Evolutionary conservation across 2,797 vertebrate genomes (phyloP).

Genomic region (Chiroxiphia lanceolata): DNA sequence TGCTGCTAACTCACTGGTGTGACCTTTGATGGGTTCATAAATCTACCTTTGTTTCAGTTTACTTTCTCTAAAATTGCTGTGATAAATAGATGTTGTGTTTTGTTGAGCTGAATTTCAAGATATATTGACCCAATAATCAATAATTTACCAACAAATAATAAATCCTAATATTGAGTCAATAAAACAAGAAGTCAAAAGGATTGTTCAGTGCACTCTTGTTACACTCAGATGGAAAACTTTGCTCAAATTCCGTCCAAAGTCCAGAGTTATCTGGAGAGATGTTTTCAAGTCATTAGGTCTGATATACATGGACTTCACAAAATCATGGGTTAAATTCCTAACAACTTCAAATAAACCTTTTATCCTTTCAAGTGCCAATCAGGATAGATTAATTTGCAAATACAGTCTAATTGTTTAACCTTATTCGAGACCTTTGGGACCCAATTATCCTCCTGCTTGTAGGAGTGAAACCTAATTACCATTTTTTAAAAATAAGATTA

Average conservation of each 20-base stretch:
- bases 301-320: background rate
- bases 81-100: conserved; percentile 12
- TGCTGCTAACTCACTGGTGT: background rate
- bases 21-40: conserved; percentile 35
- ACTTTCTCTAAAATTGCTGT: conserved; percentile 9
- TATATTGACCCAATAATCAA: conserved; percentile 35
- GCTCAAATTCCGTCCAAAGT: background rate
- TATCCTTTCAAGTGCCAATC: conserved; percentile 51
- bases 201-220: background rate
- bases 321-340: background rate
- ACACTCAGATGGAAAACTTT: background rate
- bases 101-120: conserved; percentile 35
- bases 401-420: conserved; percentile 46
- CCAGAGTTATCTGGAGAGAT: background rate
- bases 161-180: background rate
- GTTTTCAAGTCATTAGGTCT: background rate
- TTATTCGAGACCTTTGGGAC: conserved; percentile 48
- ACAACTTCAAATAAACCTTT: conserved; percentile 49
- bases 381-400: conserved; percentile 32
- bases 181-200: background rate
- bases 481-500: background rate
- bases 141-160: conserved; percentile 34
- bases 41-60: conserved; percentile 30
- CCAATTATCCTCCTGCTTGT: conserved; percentile 37
- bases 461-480: conserved; percentile 27